A percentile compares a stretch with the other conserved stretches of the same genome.
These are phyloP conservation scores for Gavia stellata DNA, from an alignment of 2,113 vertebrate genomes.

Conservation along the genomic window DNA sequence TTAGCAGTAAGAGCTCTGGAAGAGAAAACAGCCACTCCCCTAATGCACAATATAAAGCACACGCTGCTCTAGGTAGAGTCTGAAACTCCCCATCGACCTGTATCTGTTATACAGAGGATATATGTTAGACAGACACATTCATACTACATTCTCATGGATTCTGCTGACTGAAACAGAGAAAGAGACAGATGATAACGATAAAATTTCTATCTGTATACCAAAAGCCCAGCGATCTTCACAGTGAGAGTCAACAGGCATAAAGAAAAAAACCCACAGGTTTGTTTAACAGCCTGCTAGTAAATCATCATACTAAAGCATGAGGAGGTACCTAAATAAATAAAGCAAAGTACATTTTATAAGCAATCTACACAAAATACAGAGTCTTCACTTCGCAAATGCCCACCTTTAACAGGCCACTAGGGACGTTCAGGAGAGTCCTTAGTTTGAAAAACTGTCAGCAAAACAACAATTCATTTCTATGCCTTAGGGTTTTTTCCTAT, in stretches of 20 bases:
- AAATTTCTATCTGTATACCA: not conserved
- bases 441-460: not conserved
- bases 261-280: not conserved
- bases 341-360: not conserved
- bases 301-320: not conserved
- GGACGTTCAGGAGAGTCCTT: not conserved
- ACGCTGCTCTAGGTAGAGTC: not conserved
- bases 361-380: not conserved
- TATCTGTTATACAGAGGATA: accelerated
- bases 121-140: accelerated
- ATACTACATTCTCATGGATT: too few relatives aligned
- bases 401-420: not conserved
- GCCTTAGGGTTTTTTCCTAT: not conserved
- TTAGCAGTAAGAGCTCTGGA: not conserved
- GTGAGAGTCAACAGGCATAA: not conserved
- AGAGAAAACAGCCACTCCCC: not conserved
- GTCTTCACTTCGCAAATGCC: not conserved
- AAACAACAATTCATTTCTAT: not conserved
- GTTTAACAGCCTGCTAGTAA: not conserved
- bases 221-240: not conserved
- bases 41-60: not conserved
- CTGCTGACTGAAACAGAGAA: not conserved
- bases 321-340: not conserved
- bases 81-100: not conserved
- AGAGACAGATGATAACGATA: not conserved